A percentile compares a stretch with the other conserved stretches of the same genome.
Evolutionary conservation across 2,888 invertebrate species (phyloP).

Genomic region (Acronicta aceris): DNA sequence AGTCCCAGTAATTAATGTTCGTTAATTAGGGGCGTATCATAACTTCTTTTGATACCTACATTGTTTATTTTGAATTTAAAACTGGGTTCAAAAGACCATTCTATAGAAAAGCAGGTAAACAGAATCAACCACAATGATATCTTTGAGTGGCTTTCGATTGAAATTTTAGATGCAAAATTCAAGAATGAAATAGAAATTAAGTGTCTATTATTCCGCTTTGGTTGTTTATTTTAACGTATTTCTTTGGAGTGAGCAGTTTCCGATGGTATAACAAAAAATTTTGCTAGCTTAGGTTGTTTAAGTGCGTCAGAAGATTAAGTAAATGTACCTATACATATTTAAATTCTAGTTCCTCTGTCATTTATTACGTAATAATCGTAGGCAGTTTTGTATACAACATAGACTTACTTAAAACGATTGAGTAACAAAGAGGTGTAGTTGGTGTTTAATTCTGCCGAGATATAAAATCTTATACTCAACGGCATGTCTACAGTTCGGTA

Average conservation of each 20-base stretch:
- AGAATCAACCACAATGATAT: conserved; percentile 3
- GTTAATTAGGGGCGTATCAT: too few species aligned
- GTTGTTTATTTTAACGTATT: background rate
- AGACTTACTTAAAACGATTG: background rate
- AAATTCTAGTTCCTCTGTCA: too few species aligned
- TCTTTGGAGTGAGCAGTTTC: too few species aligned
- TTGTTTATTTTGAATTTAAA: conserved; percentile 31
- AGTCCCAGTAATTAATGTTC: too few species aligned
- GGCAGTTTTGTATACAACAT: too few species aligned
- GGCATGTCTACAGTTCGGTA: conserved; percentile 7
- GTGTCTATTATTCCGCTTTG: background rate
- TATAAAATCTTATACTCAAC: conserved; percentile 3
- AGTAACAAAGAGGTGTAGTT: background rate
- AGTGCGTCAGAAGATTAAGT: too few species aligned
- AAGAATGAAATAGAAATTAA: conserved; percentile 12
- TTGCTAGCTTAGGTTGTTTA: too few species aligned
- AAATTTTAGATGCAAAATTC: conserved; percentile 5
- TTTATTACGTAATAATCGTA: too few species aligned
- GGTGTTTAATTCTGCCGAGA: background rate
- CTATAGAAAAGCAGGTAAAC: background rate
- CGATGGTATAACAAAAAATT: too few species aligned
- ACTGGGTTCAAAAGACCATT: conserved; percentile 7
- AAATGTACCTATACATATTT: too few species aligned
- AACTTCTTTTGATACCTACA: conserved; percentile 5
- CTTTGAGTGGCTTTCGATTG: conserved; percentile 5